Evolutionary conservation across 2,888 invertebrate species (phyloP).

Genomic region (Sepioteuthis lessoniana): DNA sequence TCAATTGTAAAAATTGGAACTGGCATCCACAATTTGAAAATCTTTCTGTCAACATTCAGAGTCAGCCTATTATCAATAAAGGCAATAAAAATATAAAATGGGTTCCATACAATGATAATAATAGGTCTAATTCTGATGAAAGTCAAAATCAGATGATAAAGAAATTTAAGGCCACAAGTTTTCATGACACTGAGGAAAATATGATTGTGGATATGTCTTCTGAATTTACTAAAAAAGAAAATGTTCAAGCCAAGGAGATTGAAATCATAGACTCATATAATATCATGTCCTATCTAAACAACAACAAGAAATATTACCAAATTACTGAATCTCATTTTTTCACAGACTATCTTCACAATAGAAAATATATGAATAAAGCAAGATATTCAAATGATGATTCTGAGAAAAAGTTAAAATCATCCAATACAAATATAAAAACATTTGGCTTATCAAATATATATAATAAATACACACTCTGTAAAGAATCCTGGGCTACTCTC

Average conservation of each 20-base stretch:
- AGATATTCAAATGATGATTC: background rate
- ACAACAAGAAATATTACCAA: background rate
- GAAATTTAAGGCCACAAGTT: background rate
- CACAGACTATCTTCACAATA: background rate
- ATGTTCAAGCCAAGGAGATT: background rate
- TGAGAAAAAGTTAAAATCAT: background rate
- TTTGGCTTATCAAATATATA: background rate
- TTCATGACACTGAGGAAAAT: background rate
- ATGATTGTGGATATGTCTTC: background rate
- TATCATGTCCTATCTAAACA: background rate
- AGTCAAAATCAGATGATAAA: background rate
- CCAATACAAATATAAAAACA: background rate
- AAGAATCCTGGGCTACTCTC: background rate
- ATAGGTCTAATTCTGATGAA: background rate
- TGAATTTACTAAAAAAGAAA: background rate
- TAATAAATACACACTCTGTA: background rate
- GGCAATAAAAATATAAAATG: background rate
- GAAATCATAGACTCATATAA: background rate
- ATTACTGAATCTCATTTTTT: background rate
- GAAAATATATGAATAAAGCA: background rate
- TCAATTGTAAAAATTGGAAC: background rate
- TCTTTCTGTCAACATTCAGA: background rate
- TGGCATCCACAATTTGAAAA: background rate
- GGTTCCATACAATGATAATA: background rate
- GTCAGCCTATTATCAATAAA: background rate